Conservation (phyloP, 2,797 vertebrate genomes). For the Chloroceryle inda region DNA sequence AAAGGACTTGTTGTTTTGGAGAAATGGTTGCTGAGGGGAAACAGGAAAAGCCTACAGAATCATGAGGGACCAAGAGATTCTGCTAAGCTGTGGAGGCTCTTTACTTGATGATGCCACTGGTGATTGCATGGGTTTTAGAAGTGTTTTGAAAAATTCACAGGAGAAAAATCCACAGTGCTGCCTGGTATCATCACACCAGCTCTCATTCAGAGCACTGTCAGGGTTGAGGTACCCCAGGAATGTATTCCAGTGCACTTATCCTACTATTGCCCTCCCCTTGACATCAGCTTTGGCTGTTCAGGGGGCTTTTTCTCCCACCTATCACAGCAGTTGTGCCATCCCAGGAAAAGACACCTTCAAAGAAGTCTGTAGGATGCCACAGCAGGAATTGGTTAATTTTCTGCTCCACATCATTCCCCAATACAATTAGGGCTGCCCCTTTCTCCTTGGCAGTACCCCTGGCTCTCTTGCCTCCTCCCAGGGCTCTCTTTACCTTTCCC, state of each 20-base stretch:
- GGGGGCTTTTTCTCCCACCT: not conserved
- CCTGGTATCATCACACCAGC: not conserved
- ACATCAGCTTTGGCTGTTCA: fast-evolving
- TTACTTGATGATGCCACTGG: not conserved
- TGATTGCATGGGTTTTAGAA: not conserved
- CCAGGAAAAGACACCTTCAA: not conserved
- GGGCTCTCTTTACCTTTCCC: not conserved
- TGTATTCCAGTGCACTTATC: not conserved
- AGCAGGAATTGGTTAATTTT: not conserved
- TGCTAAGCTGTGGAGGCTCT: not conserved
- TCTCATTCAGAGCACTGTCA: not conserved
- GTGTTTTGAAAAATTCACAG: not conserved
- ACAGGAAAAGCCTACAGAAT: not conserved
- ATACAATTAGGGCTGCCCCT: not conserved
- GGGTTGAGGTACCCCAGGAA: too few species aligned
- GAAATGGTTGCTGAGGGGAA: not conserved
- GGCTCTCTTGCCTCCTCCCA: not conserved
- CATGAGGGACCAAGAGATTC: not conserved
- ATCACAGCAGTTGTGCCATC: fast-evolving
- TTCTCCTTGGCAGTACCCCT: not conserved
- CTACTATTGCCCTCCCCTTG: not conserved
- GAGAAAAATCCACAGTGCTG: not conserved
- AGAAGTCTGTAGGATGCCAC: not conserved
- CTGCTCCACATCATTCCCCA: fast-evolving
- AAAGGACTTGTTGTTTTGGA: not conserved